A percentile compares a stretch with the other conserved stretches of the same genome.
Conservation (phyloP, 2,888 invertebrate genomes). For the Eretmocerus hayati region DNA sequence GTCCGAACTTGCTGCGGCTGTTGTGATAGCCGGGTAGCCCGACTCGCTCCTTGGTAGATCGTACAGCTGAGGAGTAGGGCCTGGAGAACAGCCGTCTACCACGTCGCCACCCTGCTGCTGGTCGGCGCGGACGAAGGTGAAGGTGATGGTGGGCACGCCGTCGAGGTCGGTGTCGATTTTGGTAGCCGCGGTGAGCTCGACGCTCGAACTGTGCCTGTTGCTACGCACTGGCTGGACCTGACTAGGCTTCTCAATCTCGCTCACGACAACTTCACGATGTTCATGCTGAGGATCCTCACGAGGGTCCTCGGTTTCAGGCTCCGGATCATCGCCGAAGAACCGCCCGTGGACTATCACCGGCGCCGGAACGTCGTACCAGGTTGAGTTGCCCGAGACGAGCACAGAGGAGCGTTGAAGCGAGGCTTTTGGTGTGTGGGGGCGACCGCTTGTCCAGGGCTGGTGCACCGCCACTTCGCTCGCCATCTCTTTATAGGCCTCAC, state of each 20-base stretch:
- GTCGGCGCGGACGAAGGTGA: constrained; percentile 34
- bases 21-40: not conserved
- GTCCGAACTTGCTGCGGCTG: not conserved
- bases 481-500: too few species aligned
- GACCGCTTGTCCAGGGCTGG: too few species aligned
- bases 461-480: too few species aligned
- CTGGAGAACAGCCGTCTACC: constrained; percentile 9
- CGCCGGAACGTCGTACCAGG: constrained; percentile 39
- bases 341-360: constrained; percentile 37
- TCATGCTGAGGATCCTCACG: too few species aligned
- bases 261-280: too few species aligned
- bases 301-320: constrained; percentile 5
- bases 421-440: too few species aligned
- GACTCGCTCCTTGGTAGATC: not conserved
- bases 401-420: constrained; percentile 14
- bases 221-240: constrained; percentile 11
- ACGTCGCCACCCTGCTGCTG: constrained; percentile 18
- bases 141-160: constrained; percentile 39
- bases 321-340: constrained; percentile 21
- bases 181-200: constrained; percentile 37
- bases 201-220: constrained; percentile 33
- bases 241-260: too few species aligned
- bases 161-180: constrained; percentile 32
- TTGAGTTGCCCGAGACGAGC: constrained; percentile 24
- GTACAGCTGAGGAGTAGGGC: constrained; percentile 6